These are phyloP conservation scores for Panagrolaimus sp. DNA, from an alignment of 1,140 invertebrate species.

Conservation along the genomic window DNA sequence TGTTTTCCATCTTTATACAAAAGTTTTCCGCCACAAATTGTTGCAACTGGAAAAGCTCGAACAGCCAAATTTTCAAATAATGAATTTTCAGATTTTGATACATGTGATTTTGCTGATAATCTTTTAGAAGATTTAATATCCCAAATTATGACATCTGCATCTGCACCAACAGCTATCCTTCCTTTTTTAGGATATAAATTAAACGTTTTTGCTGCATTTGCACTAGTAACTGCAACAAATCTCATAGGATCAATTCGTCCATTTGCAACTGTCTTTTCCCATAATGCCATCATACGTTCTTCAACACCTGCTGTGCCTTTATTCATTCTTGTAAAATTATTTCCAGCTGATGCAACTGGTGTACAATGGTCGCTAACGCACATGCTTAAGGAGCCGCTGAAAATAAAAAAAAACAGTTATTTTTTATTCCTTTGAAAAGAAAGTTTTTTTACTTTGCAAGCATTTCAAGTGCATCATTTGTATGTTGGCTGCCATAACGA, in stretches of 20 bases:
- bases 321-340: slow-evolving; percentile 91
- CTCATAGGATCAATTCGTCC: slow-evolving; percentile 81
- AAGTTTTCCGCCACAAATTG: slow-evolving; percentile 38
- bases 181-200: slow-evolving; percentile 94
- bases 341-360: slow-evolving; percentile 65
- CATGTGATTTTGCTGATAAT: slow-evolving; percentile 86
- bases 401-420: slow-evolving; percentile 15
- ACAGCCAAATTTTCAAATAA: slow-evolving; percentile 81
- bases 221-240: slow-evolving; percentile 83
- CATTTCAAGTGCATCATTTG: slow-evolving; percentile 72
- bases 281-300: slow-evolving; percentile 92
- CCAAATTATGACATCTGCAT: slow-evolving; percentile 97
- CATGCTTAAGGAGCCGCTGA: slow-evolving; percentile 73
- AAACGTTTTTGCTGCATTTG: slow-evolving; percentile 84
- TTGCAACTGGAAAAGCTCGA: slow-evolving; percentile 69
- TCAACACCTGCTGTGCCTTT: slow-evolving; percentile 97
- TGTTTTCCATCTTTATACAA: slow-evolving; percentile 32
- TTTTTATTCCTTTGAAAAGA: background rate
- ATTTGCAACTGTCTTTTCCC: slow-evolving; percentile 90
- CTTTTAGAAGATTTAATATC: slow-evolving; percentile 75
- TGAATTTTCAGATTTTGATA: slow-evolving; percentile 89
- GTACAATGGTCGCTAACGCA: slow-evolving; percentile 94
- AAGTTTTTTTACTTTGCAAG: slow-evolving; percentile 64
- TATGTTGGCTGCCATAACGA: slow-evolving; percentile 71
- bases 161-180: slow-evolving; percentile 80